A percentile compares a stretch with the other conserved stretches of the same genome.
phyloP scores from a whole-genome alignment of 2,797 vertebrate genomes.

The Pangasius sanitwongsei region DNA sequence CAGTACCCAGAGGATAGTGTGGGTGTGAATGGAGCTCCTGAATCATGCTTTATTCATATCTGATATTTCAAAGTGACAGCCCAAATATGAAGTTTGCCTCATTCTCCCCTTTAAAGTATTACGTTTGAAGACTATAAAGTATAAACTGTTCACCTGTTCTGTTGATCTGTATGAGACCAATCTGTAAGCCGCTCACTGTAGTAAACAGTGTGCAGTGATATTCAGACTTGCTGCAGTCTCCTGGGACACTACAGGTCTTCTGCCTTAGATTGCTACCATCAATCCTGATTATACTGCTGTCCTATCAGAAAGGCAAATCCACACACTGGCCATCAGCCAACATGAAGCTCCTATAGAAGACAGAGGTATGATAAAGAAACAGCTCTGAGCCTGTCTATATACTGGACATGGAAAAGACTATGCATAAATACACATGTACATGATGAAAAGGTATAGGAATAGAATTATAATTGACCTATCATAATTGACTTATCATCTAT shows the following conservation, averaged over 20 bases:
- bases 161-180: background rate
- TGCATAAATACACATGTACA: background rate
- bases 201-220: constrained; percentile 4
- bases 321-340: background rate
- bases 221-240: constrained; percentile 17
- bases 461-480: background rate
- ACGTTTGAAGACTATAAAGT: background rate
- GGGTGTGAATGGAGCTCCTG: background rate
- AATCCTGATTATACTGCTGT: constrained; percentile 16
- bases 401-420: background rate
- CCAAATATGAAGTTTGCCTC: background rate
- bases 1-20: background rate
- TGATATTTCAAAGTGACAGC: background rate
- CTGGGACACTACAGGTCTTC: constrained; percentile 17
- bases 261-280: constrained; percentile 10
- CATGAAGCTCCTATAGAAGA: background rate
- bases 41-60: constrained; percentile 8
- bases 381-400: background rate
- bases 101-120: background rate
- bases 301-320: background rate
- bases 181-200: background rate
- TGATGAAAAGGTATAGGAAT: background rate
- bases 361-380: background rate
- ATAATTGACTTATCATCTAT: background rate
- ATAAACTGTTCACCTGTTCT: background rate